Base-by-base conservation (phyloP, 2,888 invertebrate genomes). In the Bembecia ichneumoniformis region DNA sequence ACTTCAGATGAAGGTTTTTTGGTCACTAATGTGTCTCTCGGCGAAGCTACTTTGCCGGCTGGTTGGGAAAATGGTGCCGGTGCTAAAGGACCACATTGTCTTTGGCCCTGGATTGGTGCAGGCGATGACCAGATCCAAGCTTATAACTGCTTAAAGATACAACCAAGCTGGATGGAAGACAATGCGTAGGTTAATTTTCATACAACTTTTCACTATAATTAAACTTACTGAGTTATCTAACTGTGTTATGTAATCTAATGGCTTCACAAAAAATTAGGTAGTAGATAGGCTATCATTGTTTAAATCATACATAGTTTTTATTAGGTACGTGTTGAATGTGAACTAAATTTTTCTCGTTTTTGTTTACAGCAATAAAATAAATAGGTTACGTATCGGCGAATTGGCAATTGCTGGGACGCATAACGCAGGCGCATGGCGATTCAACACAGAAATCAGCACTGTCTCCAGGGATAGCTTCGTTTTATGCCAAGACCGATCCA, bases 91-190 rank as follows among this genome's bases (percentile, higher is more conserved):
- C 77, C 86, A 0, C 77, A 80, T 35, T 94, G 94, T 62, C 80
- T 93, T 34, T 91, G 92, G 62, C 93, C 91, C 49, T 93, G 93
- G 90, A 90, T 91, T 13, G 91, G 91, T 11, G 91, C 93, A 45
- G 90, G 88, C 47, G 88, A 89, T 57, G 74, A 72, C n/a, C 84
- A 83, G 15, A 89, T 93, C 53, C 74, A 90, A 34, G 87, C 91
- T 44, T 88, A 88, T 48, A 90, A 92, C 60, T 96, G 96, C 66
- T 77, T 96, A 17, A 92, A 91, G 68, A 93, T 94, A 54, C 92
- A 93, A 68, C 95, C 96, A 0, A 93, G 92, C 17, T 96, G 96
- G 96, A 94, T 96, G 94, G 89, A 90, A 62, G 92, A 94, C 55
- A 68, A 75, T 54, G 74, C 70, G 87, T 87, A 55, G 74, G 82